phyloP scores from a whole-genome alignment of 2,113 vertebrate species.

The Tyrannus savana region DNA sequence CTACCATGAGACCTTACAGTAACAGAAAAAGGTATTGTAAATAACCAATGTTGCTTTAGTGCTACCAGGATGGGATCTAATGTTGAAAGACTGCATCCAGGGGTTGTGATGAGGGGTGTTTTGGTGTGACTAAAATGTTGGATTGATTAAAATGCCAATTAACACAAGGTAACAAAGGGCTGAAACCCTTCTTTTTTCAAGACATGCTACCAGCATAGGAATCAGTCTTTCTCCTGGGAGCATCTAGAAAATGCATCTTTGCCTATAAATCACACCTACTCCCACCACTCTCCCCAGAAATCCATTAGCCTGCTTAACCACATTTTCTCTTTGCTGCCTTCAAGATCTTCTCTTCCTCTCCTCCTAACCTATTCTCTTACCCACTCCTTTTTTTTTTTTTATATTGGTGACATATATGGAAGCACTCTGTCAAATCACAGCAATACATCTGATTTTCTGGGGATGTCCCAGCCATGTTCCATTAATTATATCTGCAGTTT shows the following conservation, averaged over 20 bases:
- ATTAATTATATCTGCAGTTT: not conserved
- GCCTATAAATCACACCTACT: not conserved
- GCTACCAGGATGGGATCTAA: not conserved
- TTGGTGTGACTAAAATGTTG: not conserved
- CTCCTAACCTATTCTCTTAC: not conserved
- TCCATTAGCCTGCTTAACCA: not conserved
- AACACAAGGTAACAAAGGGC: not conserved
- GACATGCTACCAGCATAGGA: not conserved
- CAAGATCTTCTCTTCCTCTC: not conserved
- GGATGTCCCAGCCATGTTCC: not conserved
- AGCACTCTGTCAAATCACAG: not conserved
- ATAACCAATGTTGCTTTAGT: not conserved
- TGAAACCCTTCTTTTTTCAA: not conserved
- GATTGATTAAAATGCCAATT: not conserved
- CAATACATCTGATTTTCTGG: not conserved
- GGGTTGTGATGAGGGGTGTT: not conserved
- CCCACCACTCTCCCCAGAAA: not conserved
- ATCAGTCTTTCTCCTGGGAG: not conserved
- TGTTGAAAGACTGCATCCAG: not conserved
- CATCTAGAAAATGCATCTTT: not conserved
- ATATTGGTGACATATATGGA: not conserved
- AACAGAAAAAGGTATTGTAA: not conserved
- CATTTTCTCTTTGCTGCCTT: not conserved
- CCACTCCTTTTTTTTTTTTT: not conserved
- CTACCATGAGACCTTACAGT: not conserved